Evolutionary conservation across 2,797 vertebrate genomes (phyloP).

Genomic region (Sebastolobus alascanus): DNA sequence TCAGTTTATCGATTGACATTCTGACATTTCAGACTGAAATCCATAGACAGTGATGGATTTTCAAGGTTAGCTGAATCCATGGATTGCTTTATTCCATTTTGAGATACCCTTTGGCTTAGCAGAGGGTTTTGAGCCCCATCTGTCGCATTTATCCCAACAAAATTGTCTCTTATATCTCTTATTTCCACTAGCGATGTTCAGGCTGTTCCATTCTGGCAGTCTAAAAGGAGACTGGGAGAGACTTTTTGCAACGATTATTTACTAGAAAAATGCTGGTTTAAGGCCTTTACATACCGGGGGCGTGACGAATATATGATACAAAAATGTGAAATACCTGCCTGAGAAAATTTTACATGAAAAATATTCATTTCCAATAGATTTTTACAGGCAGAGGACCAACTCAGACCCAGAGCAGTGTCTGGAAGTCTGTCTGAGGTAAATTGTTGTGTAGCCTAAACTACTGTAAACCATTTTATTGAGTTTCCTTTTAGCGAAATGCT

Average conservation of each 20-base stretch:
- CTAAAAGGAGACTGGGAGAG: background rate
- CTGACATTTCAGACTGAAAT: constrained; percentile 61
- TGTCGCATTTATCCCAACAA: constrained; percentile 42
- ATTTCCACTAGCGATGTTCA: background rate
- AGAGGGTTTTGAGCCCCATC: constrained; percentile 37
- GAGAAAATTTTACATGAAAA: too few relatives aligned
- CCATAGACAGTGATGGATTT: constrained; percentile 51
- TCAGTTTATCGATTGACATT: constrained; percentile 56
- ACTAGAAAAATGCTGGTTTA: background rate
- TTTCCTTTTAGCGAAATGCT: too few relatives aligned
- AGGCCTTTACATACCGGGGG: too few relatives aligned
- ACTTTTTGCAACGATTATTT: background rate
- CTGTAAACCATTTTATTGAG: too few relatives aligned
- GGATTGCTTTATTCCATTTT: constrained; percentile 54
- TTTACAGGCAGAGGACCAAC: too few relatives aligned
- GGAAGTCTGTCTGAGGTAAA: too few relatives aligned
- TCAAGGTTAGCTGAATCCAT: constrained; percentile 36
- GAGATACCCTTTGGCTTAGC: constrained; percentile 40
- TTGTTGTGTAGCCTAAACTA: too few relatives aligned
- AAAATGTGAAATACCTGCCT: too few relatives aligned
- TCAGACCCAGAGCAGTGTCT: too few relatives aligned
- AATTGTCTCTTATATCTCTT: constrained; percentile 27
- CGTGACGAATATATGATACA: too few relatives aligned
- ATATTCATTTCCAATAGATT: too few relatives aligned
- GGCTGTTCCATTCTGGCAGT: background rate